phyloP scores from a whole-genome alignment of 2,888 invertebrate species.

The Callyntrura sp. region DNA sequence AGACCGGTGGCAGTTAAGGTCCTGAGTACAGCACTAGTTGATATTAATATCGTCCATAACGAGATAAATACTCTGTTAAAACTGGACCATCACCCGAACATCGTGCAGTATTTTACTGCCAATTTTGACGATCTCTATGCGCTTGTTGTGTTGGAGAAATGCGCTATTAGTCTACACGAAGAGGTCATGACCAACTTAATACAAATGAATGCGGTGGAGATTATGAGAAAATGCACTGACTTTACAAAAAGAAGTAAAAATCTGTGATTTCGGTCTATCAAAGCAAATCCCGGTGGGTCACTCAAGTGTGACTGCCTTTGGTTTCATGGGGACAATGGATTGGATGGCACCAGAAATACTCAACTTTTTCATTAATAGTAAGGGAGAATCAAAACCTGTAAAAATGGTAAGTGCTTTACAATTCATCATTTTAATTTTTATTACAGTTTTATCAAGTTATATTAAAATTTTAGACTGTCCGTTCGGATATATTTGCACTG shows the following conservation, averaged over 20 bases:
- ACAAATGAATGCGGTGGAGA: neutral
- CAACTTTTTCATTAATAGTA: too few relatives aligned
- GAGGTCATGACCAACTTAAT: neutral
- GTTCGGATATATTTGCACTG: too few relatives aligned
- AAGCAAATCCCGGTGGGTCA: too few relatives aligned
- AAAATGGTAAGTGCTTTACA: too few relatives aligned
- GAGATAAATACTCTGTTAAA: neutral
- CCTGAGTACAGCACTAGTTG: neutral
- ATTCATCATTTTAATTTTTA: too few relatives aligned
- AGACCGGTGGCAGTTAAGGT: conserved; percentile 4
- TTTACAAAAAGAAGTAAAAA: neutral
- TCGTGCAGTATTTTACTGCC: neutral
- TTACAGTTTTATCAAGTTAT: too few relatives aligned
- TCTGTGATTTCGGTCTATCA: neutral
- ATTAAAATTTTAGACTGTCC: too few relatives aligned
- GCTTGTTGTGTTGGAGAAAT: neutral
- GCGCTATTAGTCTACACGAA: neutral
- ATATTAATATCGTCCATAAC: neutral
- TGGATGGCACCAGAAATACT: too few relatives aligned
- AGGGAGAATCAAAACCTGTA: too few relatives aligned
- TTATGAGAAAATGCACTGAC: neutral
- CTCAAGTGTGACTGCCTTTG: too few relatives aligned
- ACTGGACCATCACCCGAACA: neutral
- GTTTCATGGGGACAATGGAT: too few relatives aligned
- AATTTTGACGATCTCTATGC: too few relatives aligned